phyloP scores from a whole-genome alignment of 1,140 invertebrate species.

The Plectrocnemia conspersa region DNA sequence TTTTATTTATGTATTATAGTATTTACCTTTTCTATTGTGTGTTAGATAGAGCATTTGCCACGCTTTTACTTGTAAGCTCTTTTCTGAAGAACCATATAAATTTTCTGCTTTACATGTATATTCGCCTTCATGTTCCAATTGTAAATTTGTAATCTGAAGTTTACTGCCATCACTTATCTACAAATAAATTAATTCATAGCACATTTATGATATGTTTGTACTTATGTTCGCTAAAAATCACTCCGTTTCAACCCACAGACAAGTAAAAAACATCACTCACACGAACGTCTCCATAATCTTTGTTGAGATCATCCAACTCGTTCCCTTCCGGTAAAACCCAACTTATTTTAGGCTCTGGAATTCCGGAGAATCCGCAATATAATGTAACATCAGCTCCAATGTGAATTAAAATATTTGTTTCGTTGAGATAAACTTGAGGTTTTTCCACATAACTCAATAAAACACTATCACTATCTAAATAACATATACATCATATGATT shows the following conservation, averaged over 20 bases:
- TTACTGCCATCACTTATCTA: constrained; percentile 3
- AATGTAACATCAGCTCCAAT: constrained; percentile 1
- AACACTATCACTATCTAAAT: neutral
- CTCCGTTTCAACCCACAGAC: neutral
- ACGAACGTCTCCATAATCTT: neutral
- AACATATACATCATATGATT: neutral
- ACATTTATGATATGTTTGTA: neutral
- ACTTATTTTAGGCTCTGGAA: constrained; percentile 7
- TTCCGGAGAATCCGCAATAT: constrained; percentile 3
- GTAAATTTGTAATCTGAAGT: constrained; percentile 9
- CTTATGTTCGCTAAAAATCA: neutral
- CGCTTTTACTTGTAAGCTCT: neutral
- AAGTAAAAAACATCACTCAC: neutral
- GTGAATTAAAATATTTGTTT: neutral
- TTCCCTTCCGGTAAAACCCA: neutral
- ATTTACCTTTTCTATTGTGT: constrained; percentile 9
- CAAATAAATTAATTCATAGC: neutral
- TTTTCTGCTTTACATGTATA: constrained; percentile 13
- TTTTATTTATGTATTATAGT: neutral
- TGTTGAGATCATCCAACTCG: neutral
- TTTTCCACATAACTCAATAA: constrained; percentile 4
- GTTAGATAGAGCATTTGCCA: constrained; percentile 8
- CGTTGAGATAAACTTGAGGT: neutral
- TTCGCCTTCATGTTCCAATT: neutral
- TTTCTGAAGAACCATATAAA: neutral